Evolutionary conservation across 2,113 vertebrate species (phyloP).

Genomic region (Zapus hudsonius): DNA sequence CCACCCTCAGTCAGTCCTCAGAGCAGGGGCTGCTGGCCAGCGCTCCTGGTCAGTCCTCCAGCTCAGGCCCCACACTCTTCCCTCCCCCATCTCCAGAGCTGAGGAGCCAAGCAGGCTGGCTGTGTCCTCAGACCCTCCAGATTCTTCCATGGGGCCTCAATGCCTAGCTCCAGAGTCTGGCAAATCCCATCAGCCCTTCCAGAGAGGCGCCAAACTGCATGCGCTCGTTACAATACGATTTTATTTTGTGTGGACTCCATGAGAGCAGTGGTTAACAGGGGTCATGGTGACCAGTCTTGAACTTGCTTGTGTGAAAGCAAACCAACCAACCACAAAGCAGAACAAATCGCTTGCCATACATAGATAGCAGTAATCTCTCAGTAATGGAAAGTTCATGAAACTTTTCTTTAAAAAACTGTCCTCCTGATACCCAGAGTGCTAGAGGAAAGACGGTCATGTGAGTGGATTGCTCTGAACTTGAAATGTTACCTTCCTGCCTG

Average conservation of each 20-base stretch:
- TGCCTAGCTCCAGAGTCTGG: neutral
- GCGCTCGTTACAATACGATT: neutral
- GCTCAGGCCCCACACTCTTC: neutral
- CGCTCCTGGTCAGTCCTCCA: neutral
- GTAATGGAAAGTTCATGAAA: neutral
- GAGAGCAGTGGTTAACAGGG: neutral
- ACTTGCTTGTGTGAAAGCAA: neutral
- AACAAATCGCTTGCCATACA: fast-evolving
- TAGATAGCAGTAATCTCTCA: neutral
- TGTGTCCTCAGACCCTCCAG: neutral
- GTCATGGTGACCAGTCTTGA: neutral
- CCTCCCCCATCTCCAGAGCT: neutral
- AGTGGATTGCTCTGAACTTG: neutral
- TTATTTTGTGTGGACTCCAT: slow-evolving; percentile 33
- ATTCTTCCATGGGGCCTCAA: neutral
- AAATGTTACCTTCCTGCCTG: neutral
- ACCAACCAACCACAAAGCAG: neutral
- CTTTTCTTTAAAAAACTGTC: neutral
- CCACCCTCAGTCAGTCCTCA: neutral
- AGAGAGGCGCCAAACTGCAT: fast-evolving
- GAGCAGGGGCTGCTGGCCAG: neutral
- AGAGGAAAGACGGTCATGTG: neutral
- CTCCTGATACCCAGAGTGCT: neutral
- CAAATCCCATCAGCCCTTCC: neutral
- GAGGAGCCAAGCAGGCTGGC: neutral